phyloP scores from a whole-genome alignment of 1,140 invertebrate species.

The Campoletis sonorensis region DNA sequence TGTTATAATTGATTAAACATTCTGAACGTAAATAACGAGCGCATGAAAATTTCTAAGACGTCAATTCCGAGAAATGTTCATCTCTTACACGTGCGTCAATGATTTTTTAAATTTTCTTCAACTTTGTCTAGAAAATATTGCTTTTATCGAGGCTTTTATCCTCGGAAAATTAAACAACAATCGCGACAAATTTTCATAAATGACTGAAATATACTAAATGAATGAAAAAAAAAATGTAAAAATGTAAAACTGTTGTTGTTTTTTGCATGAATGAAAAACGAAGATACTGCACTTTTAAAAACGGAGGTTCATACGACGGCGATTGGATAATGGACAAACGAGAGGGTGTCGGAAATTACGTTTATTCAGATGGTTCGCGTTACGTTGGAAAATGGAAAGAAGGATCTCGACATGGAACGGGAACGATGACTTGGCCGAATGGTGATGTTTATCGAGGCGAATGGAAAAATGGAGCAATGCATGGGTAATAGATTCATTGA shows the following conservation, averaged over 20 bases:
- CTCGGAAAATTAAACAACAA: too few relatives aligned
- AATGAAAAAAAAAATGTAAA: too few relatives aligned
- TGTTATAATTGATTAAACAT: too few relatives aligned
- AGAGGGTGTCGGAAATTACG: slow-evolving; percentile 74
- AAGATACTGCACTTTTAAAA: slow-evolving; percentile 56
- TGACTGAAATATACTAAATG: not conserved
- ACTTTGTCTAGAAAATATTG: too few relatives aligned
- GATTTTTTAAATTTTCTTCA: too few relatives aligned
- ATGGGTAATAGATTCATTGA: slow-evolving; percentile 65
- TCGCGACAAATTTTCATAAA: not conserved
- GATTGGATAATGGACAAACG: slow-evolving; percentile 72
- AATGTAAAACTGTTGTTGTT: not conserved
- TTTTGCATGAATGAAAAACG: not conserved
- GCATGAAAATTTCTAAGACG: too few relatives aligned
- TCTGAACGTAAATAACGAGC: too few relatives aligned
- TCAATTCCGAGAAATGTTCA: too few relatives aligned
- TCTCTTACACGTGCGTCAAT: too few relatives aligned
- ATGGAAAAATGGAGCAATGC: slow-evolving; percentile 77
- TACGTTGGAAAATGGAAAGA: slow-evolving; percentile 78
- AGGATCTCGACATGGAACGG: slow-evolving; percentile 75
- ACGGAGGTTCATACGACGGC: slow-evolving; percentile 68
- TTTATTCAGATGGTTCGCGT: slow-evolving; percentile 73
- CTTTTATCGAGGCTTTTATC: too few relatives aligned
- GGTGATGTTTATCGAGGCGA: slow-evolving; percentile 70
- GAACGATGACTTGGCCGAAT: slow-evolving; percentile 74